Base-by-base conservation (phyloP, 2,888 invertebrate species). In the Neoscelio sp. region DNA sequence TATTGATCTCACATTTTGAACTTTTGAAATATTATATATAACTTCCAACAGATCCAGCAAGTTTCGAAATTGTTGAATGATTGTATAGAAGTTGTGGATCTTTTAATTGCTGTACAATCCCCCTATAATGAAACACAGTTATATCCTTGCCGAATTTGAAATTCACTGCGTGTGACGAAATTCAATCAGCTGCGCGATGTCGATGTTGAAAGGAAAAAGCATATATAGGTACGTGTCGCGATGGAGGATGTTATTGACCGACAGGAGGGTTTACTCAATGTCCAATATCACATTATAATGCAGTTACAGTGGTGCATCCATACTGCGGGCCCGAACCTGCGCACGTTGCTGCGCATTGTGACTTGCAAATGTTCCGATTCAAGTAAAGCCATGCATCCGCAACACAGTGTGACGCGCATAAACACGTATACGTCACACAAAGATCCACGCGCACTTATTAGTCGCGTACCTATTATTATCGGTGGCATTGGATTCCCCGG, bases 231-330 rank as follows among this genome's bases (percentile, higher is more conserved):
- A 18, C 23, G 52, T 46, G 46, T 65, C 71, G 77, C 62, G 60
- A 46, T 54, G 28, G 46, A 67, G 67, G 54, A 65, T 58, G 73
- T 78, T 78, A 78, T 77, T 77, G 77, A 77, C 77, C 71, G 71
- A 71, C 58, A 33, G 65, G 71, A 71, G 71, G 78, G 73, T 68
- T 67, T 67, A 62, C 73, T 73, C 60, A 71, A 71, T 73, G 78
- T 78, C 78, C 73, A 78, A 78, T 78, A 78, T 78, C 67, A 20
- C 65, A 73, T 78, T 67, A 67, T 78, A 78, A 78, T 71, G 78
- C 67, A 78, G 65, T 71, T 78, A 78, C 50, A 71, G 71, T 44
- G 44, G 54, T 50, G 54, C 58, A 35, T 42, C 60, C 73, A 33
- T 67, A 54, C 60, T 48, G 42, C 26, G 17, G 40, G 42, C 15